phyloP scores from a whole-genome alignment of 2,113 vertebrate genomes.

The Neolamprologus modestus region DNA sequence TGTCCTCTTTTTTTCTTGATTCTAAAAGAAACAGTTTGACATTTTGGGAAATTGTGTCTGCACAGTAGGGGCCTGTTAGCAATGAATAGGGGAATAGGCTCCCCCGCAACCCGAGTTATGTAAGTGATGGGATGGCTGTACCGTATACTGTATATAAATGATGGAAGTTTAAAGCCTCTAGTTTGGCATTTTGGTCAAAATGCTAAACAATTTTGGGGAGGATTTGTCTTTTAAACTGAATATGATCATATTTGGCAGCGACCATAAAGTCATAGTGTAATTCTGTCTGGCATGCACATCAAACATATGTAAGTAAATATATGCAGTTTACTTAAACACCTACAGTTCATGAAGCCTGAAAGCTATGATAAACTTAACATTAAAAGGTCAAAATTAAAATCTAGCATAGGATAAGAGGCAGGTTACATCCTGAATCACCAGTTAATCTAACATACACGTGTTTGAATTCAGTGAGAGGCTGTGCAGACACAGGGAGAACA shows the following conservation, averaged over 20 bases:
- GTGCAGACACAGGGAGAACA: neutral
- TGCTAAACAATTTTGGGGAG: neutral
- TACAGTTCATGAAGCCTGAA: neutral
- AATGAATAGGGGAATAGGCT: neutral
- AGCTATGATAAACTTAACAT: neutral
- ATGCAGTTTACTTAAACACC: neutral
- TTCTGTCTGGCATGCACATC: neutral
- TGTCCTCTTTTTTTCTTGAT: neutral
- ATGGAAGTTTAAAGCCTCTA: neutral
- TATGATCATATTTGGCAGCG: neutral
- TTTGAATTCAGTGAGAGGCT: neutral
- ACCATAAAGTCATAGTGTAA: neutral
- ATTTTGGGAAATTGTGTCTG: neutral
- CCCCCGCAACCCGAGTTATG: neutral
- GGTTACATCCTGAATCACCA: neutral
- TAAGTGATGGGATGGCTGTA: neutral
- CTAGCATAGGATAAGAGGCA: neutral
- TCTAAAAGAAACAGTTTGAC: neutral
- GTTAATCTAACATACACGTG: neutral
- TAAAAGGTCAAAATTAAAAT: neutral
- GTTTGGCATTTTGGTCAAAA: neutral
- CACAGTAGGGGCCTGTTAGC: neutral
- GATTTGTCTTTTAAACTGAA: neutral
- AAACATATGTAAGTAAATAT: neutral
- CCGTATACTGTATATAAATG: neutral